Base-by-base conservation (phyloP, 2,113 vertebrate species). In the Pomatorhinus ruficollis region DNA sequence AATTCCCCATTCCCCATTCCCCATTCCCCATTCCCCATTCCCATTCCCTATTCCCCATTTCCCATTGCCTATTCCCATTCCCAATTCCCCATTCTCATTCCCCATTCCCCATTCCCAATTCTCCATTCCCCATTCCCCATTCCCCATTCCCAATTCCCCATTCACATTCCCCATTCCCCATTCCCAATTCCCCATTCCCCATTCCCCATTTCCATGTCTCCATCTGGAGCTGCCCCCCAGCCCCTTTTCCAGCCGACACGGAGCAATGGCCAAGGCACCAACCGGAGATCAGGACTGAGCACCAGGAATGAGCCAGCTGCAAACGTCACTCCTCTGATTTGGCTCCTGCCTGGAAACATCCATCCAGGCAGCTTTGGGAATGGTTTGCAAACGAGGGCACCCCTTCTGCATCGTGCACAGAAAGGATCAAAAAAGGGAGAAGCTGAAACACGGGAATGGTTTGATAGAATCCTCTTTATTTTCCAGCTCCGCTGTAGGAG, bases 391-490 rank as follows among this genome's bases (percentile, higher is more conserved):
- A 82, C 1, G 19, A 14, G 68, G 54, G 30, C 49, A 35, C 18
- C 49, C 49, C 50, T 79, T 76, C 75, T 33, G 28, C 60, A 23
- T 28, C 16, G 7, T 45, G 54, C 76, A 45, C 18, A 12, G 49
- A 61, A 76, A 61, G 3, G 6, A 94, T 94, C 91, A 72, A 66
- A 92, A 49, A 2, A 1, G 37, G 40, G 52, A 54, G 82, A 65
- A 45, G 22, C 35, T 39, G 71, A 71, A 71, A 86, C 90, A 61
- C 1, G 3, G 66, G 56, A 66, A 59, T 40, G 8, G 1, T 93
- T 95, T 93, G 87, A 83, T 95, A 72, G 24, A n/a, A 70, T 59
- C 50, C 39, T 72, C 70, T 91, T 84, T 53, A 31, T 96, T 88
- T 95, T 78, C 84, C 91, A 80, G 1, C 59, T 91, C 76, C 6